Evolutionary conservation across 2,888 invertebrate genomes (phyloP).

Genomic region (Odontocerum albicorne): DNA sequence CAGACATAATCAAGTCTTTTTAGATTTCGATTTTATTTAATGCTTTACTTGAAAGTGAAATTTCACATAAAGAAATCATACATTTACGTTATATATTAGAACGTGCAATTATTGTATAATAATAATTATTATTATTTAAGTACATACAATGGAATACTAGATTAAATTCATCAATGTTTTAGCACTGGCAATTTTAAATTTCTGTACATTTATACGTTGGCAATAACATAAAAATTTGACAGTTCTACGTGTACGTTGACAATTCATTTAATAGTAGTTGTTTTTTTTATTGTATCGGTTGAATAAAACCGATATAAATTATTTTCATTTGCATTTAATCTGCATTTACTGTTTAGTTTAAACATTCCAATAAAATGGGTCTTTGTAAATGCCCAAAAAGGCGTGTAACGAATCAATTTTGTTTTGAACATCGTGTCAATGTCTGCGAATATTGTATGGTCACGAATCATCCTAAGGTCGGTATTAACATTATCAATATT

Average conservation of each 20-base stretch:
- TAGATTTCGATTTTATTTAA: too few relatives aligned
- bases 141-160: too few relatives aligned
- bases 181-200: too few relatives aligned
- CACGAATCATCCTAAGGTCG: constrained; percentile 90
- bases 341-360: not conserved
- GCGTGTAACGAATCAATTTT: constrained; percentile 97
- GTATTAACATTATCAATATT: not conserved
- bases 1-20: too few relatives aligned
- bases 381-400: constrained; percentile 98
- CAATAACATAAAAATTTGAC: too few relatives aligned
- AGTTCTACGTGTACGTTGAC: constrained; percentile 36
- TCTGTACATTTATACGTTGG: too few relatives aligned
- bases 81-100: too few relatives aligned
- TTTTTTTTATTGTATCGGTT: constrained; percentile 28
- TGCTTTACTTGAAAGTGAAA: too few relatives aligned
- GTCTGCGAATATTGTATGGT: constrained; percentile 99
- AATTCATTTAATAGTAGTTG: constrained; percentile 39
- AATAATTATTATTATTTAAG: too few relatives aligned
- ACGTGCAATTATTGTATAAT: too few relatives aligned
- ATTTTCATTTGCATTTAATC: not conserved
- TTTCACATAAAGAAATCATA: too few relatives aligned
- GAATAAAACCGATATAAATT: constrained; percentile 14
- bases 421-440: constrained; percentile 98
- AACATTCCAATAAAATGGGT: constrained; percentile 71
- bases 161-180: too few relatives aligned